Evolutionary conservation across 2,888 invertebrate genomes (phyloP).

Genomic region (Choreutis nemorana): DNA sequence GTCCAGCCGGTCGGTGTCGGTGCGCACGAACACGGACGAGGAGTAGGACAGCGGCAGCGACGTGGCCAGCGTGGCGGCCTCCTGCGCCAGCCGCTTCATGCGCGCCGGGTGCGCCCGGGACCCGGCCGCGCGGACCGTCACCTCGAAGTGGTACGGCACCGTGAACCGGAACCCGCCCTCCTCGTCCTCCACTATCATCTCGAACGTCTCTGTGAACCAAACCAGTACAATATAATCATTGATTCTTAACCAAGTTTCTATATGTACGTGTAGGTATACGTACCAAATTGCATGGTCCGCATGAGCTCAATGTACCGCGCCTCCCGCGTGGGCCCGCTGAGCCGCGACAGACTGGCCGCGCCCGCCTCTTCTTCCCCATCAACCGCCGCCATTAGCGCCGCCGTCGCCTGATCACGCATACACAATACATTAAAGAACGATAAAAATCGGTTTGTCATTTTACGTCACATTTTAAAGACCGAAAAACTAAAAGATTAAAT

Average conservation of each 20-base stretch:
- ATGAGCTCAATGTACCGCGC: constrained; percentile 83
- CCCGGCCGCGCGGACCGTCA: constrained; percentile 84
- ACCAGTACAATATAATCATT: not conserved
- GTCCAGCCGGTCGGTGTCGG: constrained; percentile 92
- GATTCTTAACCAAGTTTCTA: no score
- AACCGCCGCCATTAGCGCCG: constrained; percentile 46
- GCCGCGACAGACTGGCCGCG: constrained; percentile 31
- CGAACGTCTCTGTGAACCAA: constrained; percentile 78
- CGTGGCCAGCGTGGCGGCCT: constrained; percentile 92
- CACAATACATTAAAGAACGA: no score
- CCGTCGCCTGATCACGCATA: constrained; percentile 35
- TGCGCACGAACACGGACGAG: constrained; percentile 94
- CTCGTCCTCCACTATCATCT: constrained; percentile 85
- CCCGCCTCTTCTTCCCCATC: constrained; percentile 36
- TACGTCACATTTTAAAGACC: not conserved
- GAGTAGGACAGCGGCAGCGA: constrained; percentile 91
- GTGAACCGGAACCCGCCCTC: constrained; percentile 82
- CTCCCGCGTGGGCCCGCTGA: constrained; percentile 42
- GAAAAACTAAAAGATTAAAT: not conserved
- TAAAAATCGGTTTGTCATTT: no score
- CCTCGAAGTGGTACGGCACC: constrained; percentile 90
- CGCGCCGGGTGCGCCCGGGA: constrained; percentile 87
- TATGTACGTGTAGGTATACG: constrained; percentile 19
- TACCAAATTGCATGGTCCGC: constrained; percentile 90
- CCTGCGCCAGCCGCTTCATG: constrained; percentile 92